These are phyloP conservation scores for Hypercompe scribonia DNA, from an alignment of 2,888 invertebrate species.

Conservation along the genomic window DNA sequence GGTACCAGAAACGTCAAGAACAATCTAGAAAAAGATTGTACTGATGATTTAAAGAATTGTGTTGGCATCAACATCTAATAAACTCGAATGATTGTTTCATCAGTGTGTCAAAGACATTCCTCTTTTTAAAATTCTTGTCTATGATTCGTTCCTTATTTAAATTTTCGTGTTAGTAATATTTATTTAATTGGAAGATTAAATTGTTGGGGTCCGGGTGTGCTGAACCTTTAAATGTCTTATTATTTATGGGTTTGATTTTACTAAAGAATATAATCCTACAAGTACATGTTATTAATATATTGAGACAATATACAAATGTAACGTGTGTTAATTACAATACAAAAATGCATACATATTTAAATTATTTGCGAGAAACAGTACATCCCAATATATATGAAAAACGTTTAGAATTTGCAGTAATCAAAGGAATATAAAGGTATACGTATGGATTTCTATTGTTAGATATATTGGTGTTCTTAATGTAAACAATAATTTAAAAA, in stretches of 20 bases:
- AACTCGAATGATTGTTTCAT: slow-evolving; percentile 3
- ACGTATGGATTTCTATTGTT: not conserved
- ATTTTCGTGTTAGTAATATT: slow-evolving; percentile 34
- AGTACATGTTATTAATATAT: not conserved
- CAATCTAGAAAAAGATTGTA: slow-evolving; percentile 94
- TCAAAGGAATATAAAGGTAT: not conserved
- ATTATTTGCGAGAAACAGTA: not conserved
- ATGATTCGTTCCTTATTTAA: slow-evolving; percentile 10
- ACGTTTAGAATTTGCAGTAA: not conserved
- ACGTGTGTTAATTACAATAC: too few species aligned
- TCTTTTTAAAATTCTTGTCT: slow-evolving; percentile 32
- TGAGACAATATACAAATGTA: not conserved
- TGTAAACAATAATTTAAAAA: slow-evolving; percentile 3
- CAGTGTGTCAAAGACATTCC: slow-evolving; percentile 45
- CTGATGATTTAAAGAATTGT: slow-evolving; percentile 49
- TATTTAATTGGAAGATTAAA: slow-evolving; percentile 9
- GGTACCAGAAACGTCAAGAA: slow-evolving; percentile 97
- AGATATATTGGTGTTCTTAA: slow-evolving; percentile 1
- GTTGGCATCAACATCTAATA: slow-evolving; percentile 8
- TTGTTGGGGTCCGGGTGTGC: not conserved
- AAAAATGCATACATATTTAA: not conserved
- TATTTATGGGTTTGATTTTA: not conserved
- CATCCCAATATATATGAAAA: not conserved
- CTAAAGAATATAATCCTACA: not conserved
- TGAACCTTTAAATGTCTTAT: not conserved